Evolutionary conservation across 2,888 invertebrate species (phyloP), one percentile per base, ranked within the genome.

Genomic region (Plebejus anna): DNA sequence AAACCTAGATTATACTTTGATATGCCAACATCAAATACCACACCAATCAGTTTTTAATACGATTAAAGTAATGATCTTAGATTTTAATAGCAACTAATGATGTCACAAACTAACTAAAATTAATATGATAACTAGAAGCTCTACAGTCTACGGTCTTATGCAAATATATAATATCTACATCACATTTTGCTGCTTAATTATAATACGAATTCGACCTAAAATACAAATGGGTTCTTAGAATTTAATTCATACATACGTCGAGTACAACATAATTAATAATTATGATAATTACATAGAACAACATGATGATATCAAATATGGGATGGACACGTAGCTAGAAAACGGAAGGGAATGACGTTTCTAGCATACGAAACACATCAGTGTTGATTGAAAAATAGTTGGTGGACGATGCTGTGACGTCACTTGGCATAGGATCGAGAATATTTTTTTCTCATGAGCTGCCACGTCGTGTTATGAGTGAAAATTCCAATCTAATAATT

Each of bases 281-380:
- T 66, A 66, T 66, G 32, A 66, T 66, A 66, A 66, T 66, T 66
- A 32, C 32, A 13, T 16, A 66, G 13, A 73, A 51, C 73, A 28
- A 73, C 22, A 51, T 5, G 47, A 32, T 22, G 51, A 32, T 73
- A 73, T 13, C 32, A 47, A 73, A 55, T 32, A 73, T 73, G 73
- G 73, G 55, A 73, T 55, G 55, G 28, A 51, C 55, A 55, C 73
- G 51, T 55, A 16, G 51, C 51, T 55, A 55, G 73, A 55, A 55
- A 73, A 73, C 73, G 55, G 73, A 55, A 73, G 51, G 28, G 51
- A 32, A 73, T 73, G 73, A 73, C 73, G 73, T 73, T 73, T 32
- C 28, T 55, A 73, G 73, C 73, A 73, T 73, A 73, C 73, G 73
- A 73, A 73, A 73, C 73, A 51, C 73, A 73, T 73, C 73, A 32